phyloP scores from a whole-genome alignment of 2,113 vertebrate genomes.

The Oreochromis niloticus region DNA sequence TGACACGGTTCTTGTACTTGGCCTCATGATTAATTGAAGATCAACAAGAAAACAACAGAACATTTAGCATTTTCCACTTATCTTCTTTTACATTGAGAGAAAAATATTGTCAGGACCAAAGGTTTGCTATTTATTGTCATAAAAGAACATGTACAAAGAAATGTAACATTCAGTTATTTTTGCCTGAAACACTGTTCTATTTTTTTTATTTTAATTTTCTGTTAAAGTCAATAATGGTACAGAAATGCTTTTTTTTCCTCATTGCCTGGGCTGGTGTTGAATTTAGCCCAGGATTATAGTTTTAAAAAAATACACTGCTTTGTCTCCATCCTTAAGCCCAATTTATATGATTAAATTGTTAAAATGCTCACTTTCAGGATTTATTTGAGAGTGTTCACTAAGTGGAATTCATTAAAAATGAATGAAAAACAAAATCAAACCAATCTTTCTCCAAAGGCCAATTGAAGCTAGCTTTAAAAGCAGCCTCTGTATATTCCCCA shows the following conservation, averaged over 20 bases:
- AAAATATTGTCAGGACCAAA: not conserved
- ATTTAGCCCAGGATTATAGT: not conserved
- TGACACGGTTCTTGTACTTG: conserved; percentile 56
- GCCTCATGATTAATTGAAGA: conserved; percentile 53
- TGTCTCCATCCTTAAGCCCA: not conserved
- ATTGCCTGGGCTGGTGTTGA: not conserved
- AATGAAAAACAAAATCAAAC: not conserved
- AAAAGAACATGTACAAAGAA: not conserved
- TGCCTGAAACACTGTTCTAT: not conserved
- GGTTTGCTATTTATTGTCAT: conserved; percentile 3
- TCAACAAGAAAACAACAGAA: conserved; percentile 45
- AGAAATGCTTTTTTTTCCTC: not conserved
- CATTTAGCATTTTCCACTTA: conserved; percentile 43
- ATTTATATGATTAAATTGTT: not conserved
- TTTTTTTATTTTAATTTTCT: not conserved
- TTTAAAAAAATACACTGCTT: not conserved
- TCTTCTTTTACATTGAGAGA: not conserved
- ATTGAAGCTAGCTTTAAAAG: not conserved
- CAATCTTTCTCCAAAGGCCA: not conserved
- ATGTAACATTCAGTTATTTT: not conserved
- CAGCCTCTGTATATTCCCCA: too few relatives aligned
- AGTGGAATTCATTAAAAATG: not conserved
- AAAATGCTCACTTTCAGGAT: not conserved
- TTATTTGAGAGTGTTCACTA: not conserved
- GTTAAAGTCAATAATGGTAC: not conserved